Conservation (phyloP, 2,113 vertebrate species). For the Gambusia holbrooki region DNA sequence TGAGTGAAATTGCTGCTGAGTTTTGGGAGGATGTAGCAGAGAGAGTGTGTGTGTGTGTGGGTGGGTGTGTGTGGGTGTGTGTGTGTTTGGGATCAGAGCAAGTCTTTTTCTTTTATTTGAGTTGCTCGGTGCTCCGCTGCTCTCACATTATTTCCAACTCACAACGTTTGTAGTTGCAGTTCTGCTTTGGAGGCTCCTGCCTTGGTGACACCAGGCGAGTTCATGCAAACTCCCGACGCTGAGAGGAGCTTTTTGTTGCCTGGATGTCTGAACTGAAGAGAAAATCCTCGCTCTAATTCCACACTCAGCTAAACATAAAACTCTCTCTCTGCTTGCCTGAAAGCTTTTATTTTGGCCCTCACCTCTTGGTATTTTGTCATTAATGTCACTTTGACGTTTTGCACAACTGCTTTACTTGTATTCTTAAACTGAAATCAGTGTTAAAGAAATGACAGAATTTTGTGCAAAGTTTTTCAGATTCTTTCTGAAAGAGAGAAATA, state of each 20-base stretch:
- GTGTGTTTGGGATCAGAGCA: slow-evolving; percentile 10
- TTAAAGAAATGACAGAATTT: neutral
- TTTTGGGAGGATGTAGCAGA: slow-evolving; percentile 36
- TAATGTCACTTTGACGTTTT: slow-evolving; percentile 20
- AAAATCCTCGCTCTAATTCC: neutral
- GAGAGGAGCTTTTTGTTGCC: slow-evolving; percentile 10
- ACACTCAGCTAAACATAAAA: neutral
- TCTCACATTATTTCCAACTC: slow-evolving; percentile 19
- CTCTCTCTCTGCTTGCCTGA: neutral
- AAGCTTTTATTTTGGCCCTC: slow-evolving; percentile 8
- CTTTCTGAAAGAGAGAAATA: neutral
- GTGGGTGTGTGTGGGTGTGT: too few species aligned
- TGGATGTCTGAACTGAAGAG: slow-evolving; percentile 19
- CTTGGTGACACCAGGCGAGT: neutral
- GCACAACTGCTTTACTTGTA: slow-evolving; percentile 46
- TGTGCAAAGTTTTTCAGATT: neutral
- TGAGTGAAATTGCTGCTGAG: slow-evolving; percentile 55
- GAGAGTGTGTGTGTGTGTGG: slow-evolving; percentile 26
- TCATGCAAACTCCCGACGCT: slow-evolving; percentile 10
- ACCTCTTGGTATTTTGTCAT: neutral
- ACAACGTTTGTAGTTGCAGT: slow-evolving; percentile 7
- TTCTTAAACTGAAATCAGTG: slow-evolving; percentile 59
- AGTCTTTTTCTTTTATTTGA: slow-evolving; percentile 1
- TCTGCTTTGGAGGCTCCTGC: slow-evolving; percentile 32
- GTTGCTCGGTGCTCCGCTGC: neutral